Conservation (phyloP, 1,140 invertebrate species). For the Zaprionus taronus region DNA sequence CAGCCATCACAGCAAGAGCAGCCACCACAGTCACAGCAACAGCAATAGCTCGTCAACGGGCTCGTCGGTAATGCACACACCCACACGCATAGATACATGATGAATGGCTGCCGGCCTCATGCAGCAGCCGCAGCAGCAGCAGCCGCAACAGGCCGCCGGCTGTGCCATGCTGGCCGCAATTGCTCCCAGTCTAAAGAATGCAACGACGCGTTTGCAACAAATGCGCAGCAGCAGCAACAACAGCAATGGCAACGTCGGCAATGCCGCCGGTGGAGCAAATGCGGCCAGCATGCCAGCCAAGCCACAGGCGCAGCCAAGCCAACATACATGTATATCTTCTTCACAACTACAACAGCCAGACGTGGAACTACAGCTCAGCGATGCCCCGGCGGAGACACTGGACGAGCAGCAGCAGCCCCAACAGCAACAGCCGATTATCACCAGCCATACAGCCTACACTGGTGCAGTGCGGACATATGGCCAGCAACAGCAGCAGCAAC, state of each 20-base stretch:
- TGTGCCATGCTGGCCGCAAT: slow-evolving; percentile 76
- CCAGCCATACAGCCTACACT: neutral
- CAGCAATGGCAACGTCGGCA: slow-evolving; percentile 24
- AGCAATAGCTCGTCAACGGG: slow-evolving; percentile 67
- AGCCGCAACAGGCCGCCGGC: slow-evolving; percentile 65
- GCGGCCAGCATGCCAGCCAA: slow-evolving; percentile 69
- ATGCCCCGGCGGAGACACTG: neutral
- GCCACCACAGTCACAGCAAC: slow-evolving; percentile 13
- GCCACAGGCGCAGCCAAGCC: slow-evolving; percentile 59
- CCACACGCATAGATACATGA: slow-evolving; percentile 81
- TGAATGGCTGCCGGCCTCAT: slow-evolving; percentile 82
- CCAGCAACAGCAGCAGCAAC: slow-evolving; percentile 29
- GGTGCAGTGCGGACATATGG: slow-evolving; percentile 7
- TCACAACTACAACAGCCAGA: slow-evolving; percentile 77
- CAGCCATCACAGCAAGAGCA: slow-evolving; percentile 15
- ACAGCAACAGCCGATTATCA: neutral
- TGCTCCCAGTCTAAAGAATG: slow-evolving; percentile 50
- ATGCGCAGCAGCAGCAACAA: slow-evolving; percentile 27
- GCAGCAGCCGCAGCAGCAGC: slow-evolving; percentile 65
- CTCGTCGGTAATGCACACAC: slow-evolving; percentile 82
- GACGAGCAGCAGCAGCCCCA: slow-evolving; percentile 20
- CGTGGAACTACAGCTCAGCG: slow-evolving; percentile 25
- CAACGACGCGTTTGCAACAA: slow-evolving; percentile 29
- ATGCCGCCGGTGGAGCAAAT: slow-evolving; percentile 52
- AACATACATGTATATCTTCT: slow-evolving; percentile 77